Conservation (phyloP, 2,113 vertebrate genomes). For the Porphyrio hochstetteri region DNA sequence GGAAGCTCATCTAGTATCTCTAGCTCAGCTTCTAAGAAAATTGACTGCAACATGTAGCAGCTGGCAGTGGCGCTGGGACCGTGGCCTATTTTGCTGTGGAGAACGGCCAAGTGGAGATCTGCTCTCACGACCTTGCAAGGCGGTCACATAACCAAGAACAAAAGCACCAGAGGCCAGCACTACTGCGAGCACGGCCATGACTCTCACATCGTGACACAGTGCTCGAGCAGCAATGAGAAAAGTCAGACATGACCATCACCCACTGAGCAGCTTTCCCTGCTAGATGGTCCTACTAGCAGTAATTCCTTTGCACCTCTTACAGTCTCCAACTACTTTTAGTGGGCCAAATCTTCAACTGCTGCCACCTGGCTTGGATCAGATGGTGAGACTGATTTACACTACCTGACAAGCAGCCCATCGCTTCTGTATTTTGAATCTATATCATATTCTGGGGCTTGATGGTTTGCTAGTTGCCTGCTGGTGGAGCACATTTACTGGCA, state of each 20-base stretch:
- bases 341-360: not conserved
- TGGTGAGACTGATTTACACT: not conserved
- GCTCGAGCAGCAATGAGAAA: not conserved
- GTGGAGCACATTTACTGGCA: not conserved
- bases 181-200: not conserved
- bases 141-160: not conserved
- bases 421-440: not conserved
- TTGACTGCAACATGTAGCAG: rapidly evolving
- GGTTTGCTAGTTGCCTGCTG: not conserved
- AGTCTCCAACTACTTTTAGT: not conserved
- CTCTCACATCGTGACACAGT: not conserved
- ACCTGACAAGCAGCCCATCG: not conserved
- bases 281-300: not conserved
- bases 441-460: not conserved
- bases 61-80: not conserved
- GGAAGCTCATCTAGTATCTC: not conserved
- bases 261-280: not conserved
- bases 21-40: constrained; percentile 2
- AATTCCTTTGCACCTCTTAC: not conserved
- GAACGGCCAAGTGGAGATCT: not conserved
- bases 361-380: not conserved
- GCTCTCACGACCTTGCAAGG: not conserved
- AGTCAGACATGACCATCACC: not conserved
- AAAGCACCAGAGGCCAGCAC: not conserved
- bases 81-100: not conserved